Evolutionary conservation across 2,888 invertebrate genomes (phyloP), one percentile per base, ranked within the genome.

Genomic region (Sepiola atlantica): DNA sequence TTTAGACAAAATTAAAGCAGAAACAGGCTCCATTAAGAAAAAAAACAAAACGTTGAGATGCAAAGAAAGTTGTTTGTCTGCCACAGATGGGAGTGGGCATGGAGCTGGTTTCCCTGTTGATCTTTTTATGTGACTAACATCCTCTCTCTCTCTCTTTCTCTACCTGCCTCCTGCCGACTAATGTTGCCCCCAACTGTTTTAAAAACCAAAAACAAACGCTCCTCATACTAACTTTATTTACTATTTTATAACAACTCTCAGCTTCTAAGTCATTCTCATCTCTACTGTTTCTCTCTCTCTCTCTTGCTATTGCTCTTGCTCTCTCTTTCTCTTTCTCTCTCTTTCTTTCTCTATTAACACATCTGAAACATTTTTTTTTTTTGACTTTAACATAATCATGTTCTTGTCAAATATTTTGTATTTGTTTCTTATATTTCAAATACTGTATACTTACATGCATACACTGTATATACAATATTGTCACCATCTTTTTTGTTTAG

Each of bases 61-160:
- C n/a, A n/a, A 77, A 77, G n/a, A 61, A 61, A 61, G 61, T 77
- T n/a, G n/a, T 77, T 77, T 77, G 77, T n/a, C 32, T 32, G n/a
- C n/a, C 77, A 77, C n/a, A 77, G 77, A 77, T n/a, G 77, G 77
- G 77, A 77, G 77, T 77, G n/a, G 77, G 77, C 77, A 77, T 32
- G 77, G 77, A 77, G 77, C 77, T 77, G 77, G 77, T 77, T 77
- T 32, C 77, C 77, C 77, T 77, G 77, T 77, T 77, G n/a, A n/a
- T 77, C 77, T 77, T 77, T 45, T 77, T 77, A 10, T 77, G 77
- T 32, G n/a, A 77, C 77, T 77, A 77, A 77, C 77, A n/a, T n/a
- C 32, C n/a, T 77, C 77, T 77, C n/a, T 77, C 77, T 77, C n/a
- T 32, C 77, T 77, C 77, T 77, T n/a, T 77, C 77, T 77, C 77